Conservation (phyloP, 2,797 vertebrate genomes). For the Melanotaenia parkinsoni region DNA sequence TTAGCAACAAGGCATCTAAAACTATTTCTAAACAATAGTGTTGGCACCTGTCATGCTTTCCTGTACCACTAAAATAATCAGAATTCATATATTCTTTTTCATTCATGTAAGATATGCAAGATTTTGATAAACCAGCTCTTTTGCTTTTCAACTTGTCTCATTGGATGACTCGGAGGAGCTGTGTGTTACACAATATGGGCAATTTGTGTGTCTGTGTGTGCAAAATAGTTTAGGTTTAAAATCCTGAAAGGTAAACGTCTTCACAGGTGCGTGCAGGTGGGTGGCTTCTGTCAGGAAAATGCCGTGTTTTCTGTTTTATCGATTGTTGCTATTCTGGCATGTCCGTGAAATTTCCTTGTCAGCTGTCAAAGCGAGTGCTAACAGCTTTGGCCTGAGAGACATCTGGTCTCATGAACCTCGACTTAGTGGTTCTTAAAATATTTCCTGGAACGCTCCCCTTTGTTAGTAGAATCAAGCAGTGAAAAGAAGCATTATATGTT, state of each 20-base stretch:
- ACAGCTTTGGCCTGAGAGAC: conserved; percentile 2
- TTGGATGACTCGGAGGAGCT: conserved; percentile 54
- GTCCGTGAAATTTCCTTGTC: conserved; percentile 9
- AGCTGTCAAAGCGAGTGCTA: conserved; percentile 18
- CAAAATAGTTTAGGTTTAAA: conserved; percentile 15
- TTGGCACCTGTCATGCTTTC: neutral
- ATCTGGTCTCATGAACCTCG: neutral
- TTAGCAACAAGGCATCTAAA: conserved; percentile 21
- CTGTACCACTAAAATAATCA: neutral
- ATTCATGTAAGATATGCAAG: neutral
- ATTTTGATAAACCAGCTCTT: neutral
- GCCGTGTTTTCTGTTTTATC: conserved; percentile 40
- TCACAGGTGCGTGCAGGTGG: conserved; percentile 32
- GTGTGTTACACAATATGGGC: conserved; percentile 46
- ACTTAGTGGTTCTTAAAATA: neutral
- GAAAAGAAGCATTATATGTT: neutral
- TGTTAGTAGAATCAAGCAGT: neutral
- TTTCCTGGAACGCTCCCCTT: neutral
- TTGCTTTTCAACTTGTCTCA: conserved; percentile 16
- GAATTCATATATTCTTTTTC: neutral
- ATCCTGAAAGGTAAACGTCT: conserved; percentile 26
- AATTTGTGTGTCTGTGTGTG: conserved; percentile 15
- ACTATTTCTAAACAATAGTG: neutral
- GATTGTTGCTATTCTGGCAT: conserved; percentile 30
- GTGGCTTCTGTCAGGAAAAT: conserved; percentile 45